Base-by-base conservation (phyloP, 2,888 invertebrate species). In the Vanessa cardui region DNA sequence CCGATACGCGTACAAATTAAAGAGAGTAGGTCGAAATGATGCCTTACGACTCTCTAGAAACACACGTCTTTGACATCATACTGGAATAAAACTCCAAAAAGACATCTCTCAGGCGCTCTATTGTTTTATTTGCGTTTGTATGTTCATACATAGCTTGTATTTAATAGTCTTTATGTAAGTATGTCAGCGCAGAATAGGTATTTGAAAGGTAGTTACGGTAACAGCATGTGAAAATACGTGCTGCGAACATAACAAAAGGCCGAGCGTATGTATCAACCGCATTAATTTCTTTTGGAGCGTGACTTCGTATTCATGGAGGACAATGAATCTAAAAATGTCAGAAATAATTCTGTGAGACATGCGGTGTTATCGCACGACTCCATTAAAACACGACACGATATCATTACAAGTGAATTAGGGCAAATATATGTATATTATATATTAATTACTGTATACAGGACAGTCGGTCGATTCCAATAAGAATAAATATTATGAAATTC, bases 231-330 rank as follows among this genome's bases (percentile, higher is more conserved):
- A 72, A 75, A 73, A 73, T 72, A 74, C 68, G 72, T 74, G 70
- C 70, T 64, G 75, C 72, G 76, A 74, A 78, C 76, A 70, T 62
- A 77, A 83, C 81, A 82, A 83, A 82, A 78, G 82, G 78, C 74
- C 71, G 75, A 73, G 71, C 77, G 77, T 79, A 80, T 78, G 78
- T 82, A 83, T 78, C 79, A 78, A 80, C 83, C 80, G 80, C 88
- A 91, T 92, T 90, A 90, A 90, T 88, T 91, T 83, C 91, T 92
- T 88, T 88, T 90, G 89, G 90, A 91, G 88, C 91, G 92, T 92
- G 90, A 91, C 90, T 88, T 80, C 79, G 85, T 84, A 83, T 88
- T 87, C 85, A 86, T 79, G 74, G 81, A 78, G 88, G 84, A 92
- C 90, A 92, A 92, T 92, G 85, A 88, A 81, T 86, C 86, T 91